Evolutionary conservation across 2,113 vertebrate genomes (phyloP), one percentile per base, ranked within the genome.

Genomic region (Lophius piscatorius): DNA sequence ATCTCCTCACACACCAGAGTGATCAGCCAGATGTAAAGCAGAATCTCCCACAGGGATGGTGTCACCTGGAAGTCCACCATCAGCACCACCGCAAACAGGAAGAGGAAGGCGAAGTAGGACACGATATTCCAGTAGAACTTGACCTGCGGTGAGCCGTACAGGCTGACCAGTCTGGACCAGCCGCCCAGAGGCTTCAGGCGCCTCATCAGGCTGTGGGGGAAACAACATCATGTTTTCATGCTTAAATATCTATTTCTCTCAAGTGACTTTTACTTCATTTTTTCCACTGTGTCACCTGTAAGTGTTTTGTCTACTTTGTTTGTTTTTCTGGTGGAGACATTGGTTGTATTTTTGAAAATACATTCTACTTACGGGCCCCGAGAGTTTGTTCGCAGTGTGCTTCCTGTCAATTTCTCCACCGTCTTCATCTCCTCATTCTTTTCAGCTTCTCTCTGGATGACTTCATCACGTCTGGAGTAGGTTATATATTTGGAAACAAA

Each of bases 71-170:
- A 99, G 85, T 99, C 95, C 0, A 93, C 92, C 93, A 98, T 94
- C 42, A 98, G 86, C 61, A 98, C 92, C 0, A 93, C 92, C 4
- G 96, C 94, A 1, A 95, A 98, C 31, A 99, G 92, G 78, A 92
- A 87, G 35, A 99, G 94, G 87, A 99, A 99, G 60, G 87, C 91
- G 3, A 96, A 98, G 81, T 99, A 98, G 7, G 93, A 95, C 36
- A 94, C 89, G 13, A 92, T 93, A 71, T 95, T 98, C 88, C 94
- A 91, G 88, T 92, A 95, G 87, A 99, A 99, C 84, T 96, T 92
- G 55, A 96, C 93, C 7, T 96, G 89, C 0, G 96, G 94, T 0
- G 95, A 91, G 0, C 65, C 87, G 88, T 93, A 95, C 83, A 99
- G 92, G 84, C 88, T 82, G 0, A 38, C 68, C 50, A 94, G 54